Base-by-base conservation (phyloP, 2,888 invertebrate genomes). In the Nasonovia ribisnigri region DNA sequence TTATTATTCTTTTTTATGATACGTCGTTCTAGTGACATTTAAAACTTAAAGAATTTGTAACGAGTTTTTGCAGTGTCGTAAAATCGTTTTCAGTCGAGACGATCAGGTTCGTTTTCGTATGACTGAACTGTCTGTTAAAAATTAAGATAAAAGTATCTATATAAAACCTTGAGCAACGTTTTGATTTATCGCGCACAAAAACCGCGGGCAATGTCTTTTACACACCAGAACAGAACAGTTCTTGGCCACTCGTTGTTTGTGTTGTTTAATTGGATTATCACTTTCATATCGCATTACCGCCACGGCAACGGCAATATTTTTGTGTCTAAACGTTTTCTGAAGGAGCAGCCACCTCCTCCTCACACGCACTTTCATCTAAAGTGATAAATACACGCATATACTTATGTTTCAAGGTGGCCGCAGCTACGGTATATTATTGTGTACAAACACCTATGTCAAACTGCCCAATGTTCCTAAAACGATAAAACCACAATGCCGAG, bases 201-300 rank as follows among this genome's bases (percentile, higher is more conserved):
- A 46, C 46, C 60, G 24, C 90, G 43, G 46, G 77, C 51, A 77
- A 42, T 26, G 29, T 84, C 29, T 51, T 36, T 77, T 77, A 77
- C 36, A 77, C 36, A 20, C 36, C 77, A 77, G 36, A 77, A 36
- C 67, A 16, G 4, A 77, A 77, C 36, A 36, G 67, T 77, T 77
- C 67, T 67, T 77, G n/a, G 48, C n/a, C 67, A 42, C 29, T 42
- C 13, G 26, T 84, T 91, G 67, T 54, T 54, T 84, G 16, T 84
- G 91, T 84, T 51, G 84, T 91, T 90, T 84, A 84, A 91, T 91
- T 91, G 84, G 54, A 91, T 91, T 91, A 91, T 91, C 91, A 91
- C 91, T 84, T 91, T 91, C 90, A 84, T 84, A 84, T 84, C 43
- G 60, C 36, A 77, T 77, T 36, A 36, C 36, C 46, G 43, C 36